Evolutionary conservation across 2,888 invertebrate genomes (phyloP), one percentile per base, ranked within the genome.

Genomic region (Anthrax anthrax): DNA sequence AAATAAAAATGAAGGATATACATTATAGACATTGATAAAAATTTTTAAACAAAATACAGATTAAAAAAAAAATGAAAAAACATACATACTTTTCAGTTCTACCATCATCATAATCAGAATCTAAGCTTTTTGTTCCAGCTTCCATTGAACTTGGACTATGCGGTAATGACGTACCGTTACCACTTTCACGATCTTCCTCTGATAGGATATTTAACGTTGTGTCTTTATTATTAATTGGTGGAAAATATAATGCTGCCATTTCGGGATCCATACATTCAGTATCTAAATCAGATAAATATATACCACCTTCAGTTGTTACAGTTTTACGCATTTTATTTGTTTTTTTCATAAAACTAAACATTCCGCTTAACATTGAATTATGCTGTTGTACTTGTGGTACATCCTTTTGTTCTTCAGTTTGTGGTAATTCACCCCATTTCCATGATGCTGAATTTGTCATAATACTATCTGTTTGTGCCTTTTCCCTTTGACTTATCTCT

Each of bases 131-230:
- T 14, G 74, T 73, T 34, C 84, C 70, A 18, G 87, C 86, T 56
- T 88, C 90, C 48, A 87, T 81, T 51, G 90, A 90, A 58, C 87
- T 85, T 17, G 90, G 90, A 42, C 94, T 94, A 64, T 94, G 92
- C 10, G 95, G 90, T 56, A 96, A 71, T 44, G 95, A 95, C 37
- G 91, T 88, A 38, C 96, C 96, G 67, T 92, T 92, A 52, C 96
- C 96, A 50, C 94, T 94, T 70, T 96, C 95, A 55, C 85, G 84
- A 72, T 96, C 96, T 65, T 90, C 90, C 56, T 94, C 92, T 51
- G 84, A 54, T 51, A 84, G 54, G 16, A 38, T 19, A 39, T 49
- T 50, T 37, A 48, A 34, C n/a, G 47, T 43, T 17, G 49, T 29
- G 6, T 50, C 44, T n/a, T 53, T 52, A 10, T 52, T 53, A 12